These are phyloP conservation scores for Misgurnus anguillicaudatus DNA, from an alignment of 2,113 vertebrate species.

Conservation along the genomic window DNA sequence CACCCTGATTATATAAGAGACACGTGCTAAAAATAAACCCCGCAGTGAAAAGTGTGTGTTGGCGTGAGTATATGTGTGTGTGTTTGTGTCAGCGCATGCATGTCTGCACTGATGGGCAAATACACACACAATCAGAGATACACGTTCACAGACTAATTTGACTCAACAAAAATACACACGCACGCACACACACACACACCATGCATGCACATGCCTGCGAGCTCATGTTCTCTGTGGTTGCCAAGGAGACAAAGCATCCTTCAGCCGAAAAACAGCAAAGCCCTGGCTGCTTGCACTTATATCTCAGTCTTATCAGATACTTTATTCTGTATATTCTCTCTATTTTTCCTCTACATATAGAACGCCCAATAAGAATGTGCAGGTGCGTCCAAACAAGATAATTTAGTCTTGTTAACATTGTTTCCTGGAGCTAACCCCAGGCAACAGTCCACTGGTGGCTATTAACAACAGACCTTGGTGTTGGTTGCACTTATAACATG, in stretches of 20 bases:
- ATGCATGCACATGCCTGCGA: conserved; percentile 54
- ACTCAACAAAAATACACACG: conserved; percentile 38
- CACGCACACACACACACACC: conserved; percentile 53
- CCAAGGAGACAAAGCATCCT: conserved; percentile 72
- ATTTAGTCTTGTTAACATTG: conserved; percentile 27
- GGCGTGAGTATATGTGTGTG: conserved; percentile 21
- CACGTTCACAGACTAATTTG: conserved; percentile 47
- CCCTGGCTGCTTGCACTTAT: conserved; percentile 56
- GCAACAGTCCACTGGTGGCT: conserved; percentile 5
- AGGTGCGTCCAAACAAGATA: neutral
- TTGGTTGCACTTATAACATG: conserved; percentile 12
- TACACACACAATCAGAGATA: conserved; percentile 30
- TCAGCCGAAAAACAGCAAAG: conserved; percentile 66
- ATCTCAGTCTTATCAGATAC: neutral
- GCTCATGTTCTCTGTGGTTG: conserved; percentile 68
- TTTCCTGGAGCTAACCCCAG: conserved; percentile 36
- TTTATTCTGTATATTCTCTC: conserved; percentile 12
- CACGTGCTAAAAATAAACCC: conserved; percentile 80
- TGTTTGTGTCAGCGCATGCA: conserved; percentile 48
- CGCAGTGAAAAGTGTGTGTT: conserved; percentile 63
- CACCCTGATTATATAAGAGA: conserved; percentile 79
- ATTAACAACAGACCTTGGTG: conserved; percentile 9
- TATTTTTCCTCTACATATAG: neutral
- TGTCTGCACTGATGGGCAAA: conserved; percentile 59
- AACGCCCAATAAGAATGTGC: neutral